These are phyloP conservation scores for Pseudococcus viburni DNA, from an alignment of 2,888 invertebrate genomes.

Conservation along the genomic window DNA sequence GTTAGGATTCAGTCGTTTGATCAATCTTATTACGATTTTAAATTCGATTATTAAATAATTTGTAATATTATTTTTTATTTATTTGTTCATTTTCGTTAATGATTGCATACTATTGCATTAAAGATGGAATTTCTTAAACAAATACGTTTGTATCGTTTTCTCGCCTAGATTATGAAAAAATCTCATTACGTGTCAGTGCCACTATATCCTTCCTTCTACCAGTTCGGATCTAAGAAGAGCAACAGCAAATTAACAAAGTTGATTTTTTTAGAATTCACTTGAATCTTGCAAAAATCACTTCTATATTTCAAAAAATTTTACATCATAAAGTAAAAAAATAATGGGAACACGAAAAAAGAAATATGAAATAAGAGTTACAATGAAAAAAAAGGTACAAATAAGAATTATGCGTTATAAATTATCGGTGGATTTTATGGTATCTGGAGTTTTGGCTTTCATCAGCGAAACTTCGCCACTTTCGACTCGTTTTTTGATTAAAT, in stretches of 20 bases:
- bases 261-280: too few relatives aligned
- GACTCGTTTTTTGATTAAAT: conserved; percentile 61
- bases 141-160: neutral
- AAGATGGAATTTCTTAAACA: neutral
- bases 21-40: conserved; percentile 95
- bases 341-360: conserved; percentile 30
- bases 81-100: neutral
- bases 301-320: conserved; percentile 13
- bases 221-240: too few relatives aligned
- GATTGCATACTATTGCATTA: neutral
- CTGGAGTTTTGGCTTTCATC: conserved; percentile 26
- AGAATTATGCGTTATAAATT: conserved; percentile 44
- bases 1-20: conserved; percentile 97
- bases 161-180: neutral
- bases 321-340: conserved; percentile 2
- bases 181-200: too few relatives aligned
- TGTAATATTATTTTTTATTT: neutral
- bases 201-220: too few relatives aligned
- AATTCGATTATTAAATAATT: conserved; percentile 82
- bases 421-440: neutral
- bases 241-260: too few relatives aligned
- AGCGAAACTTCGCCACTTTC: conserved; percentile 58
- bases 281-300: neutral
- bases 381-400: conserved; percentile 7
- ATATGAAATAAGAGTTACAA: neutral